phyloP scores from a whole-genome alignment of 1,140 invertebrate genomes.

The Psilanteris sp. region DNA sequence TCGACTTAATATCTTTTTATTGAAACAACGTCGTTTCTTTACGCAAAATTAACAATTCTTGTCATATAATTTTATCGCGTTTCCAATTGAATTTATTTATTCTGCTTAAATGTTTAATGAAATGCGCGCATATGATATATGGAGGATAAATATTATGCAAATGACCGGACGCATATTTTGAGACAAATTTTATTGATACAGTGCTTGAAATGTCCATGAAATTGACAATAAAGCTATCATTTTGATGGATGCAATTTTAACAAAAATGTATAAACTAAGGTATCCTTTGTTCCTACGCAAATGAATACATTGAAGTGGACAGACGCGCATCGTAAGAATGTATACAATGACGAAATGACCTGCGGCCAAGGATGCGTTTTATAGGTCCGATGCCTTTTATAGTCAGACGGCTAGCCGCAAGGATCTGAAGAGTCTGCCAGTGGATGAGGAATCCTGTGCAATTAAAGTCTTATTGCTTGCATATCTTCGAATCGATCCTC shows the following conservation, averaged over 20 bases:
- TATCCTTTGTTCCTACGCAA: slow-evolving; percentile 48
- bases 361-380: slow-evolving; percentile 79
- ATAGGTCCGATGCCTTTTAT: slow-evolving; percentile 80
- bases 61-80: no score
- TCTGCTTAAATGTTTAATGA: no score
- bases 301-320: slow-evolving; percentile 55
- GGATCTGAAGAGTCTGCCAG: slow-evolving; percentile 73
- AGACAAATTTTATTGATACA: no score
- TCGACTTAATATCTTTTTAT: no score
- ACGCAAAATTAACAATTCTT: no score
- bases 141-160: no score
- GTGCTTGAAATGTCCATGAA: no score
- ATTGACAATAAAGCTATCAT: slow-evolving; percentile 26
- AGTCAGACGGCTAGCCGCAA: slow-evolving; percentile 71
- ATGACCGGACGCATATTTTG: no score
- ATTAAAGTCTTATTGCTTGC: slow-evolving; percentile 80
- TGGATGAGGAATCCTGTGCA: slow-evolving; percentile 79
- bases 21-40: no score
- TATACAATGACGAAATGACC: slow-evolving; percentile 68
- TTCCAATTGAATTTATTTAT: no score
- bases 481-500: slow-evolving; percentile 80
- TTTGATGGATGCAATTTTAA: slow-evolving; percentile 47
- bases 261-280: slow-evolving; percentile 25
- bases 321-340: slow-evolving; percentile 38
- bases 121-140: no score